phyloP scores from a whole-genome alignment of 2,888 invertebrate genomes.

The Chydorus sphaericus region DNA sequence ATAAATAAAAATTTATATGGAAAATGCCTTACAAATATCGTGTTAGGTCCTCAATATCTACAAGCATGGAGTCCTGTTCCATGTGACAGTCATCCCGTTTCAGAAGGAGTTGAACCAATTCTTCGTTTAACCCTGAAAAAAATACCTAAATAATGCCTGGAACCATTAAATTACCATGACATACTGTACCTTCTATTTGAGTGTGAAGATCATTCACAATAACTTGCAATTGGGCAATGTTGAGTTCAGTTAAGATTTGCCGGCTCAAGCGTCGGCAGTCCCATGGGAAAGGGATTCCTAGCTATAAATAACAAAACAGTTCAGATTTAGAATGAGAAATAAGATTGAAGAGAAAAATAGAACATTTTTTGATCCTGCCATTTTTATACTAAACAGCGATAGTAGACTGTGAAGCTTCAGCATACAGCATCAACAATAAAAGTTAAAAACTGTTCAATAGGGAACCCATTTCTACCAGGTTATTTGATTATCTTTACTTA shows the following conservation, averaged over 20 bases:
- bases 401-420: too few relatives aligned
- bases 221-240: constrained; percentile 82
- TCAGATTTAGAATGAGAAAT: neutral
- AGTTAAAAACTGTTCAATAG: too few relatives aligned
- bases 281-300: constrained; percentile 66
- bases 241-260: constrained; percentile 79
- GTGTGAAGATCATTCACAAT: constrained; percentile 88
- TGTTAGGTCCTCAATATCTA: constrained; percentile 91
- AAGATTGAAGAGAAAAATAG: neutral
- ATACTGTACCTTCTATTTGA: constrained; percentile 58
- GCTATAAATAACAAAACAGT: constrained; percentile 31
- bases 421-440: too few relatives aligned
- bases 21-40: constrained; percentile 57
- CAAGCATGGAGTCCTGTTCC: constrained; percentile 94
- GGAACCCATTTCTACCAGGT: too few relatives aligned
- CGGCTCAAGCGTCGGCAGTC: constrained; percentile 69
- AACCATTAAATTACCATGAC: too few relatives aligned
- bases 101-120: constrained; percentile 73
- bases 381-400: too few relatives aligned
- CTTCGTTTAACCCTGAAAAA: constrained; percentile 58
- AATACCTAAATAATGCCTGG: neutral
- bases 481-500: too few relatives aligned
- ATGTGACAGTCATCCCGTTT: constrained; percentile 91
- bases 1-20: neutral
- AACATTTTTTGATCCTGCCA: neutral